These are phyloP conservation scores for Pantelozetes paolii DNA, from an alignment of 2,888 invertebrate species.

Conservation along the genomic window DNA sequence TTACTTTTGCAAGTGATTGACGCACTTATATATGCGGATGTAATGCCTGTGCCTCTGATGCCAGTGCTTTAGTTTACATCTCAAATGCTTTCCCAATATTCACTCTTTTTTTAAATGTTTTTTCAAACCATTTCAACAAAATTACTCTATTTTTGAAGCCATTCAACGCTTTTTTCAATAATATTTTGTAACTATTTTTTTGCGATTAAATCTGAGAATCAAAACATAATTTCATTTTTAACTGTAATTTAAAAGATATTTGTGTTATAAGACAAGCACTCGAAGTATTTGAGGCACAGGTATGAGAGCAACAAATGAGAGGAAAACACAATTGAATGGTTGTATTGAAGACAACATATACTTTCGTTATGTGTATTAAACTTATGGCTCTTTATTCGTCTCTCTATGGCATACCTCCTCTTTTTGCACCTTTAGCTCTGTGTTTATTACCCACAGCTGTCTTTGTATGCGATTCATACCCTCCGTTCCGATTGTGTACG, in stretches of 20 bases:
- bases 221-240: neutral
- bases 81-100: neutral
- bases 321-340: slow-evolving; percentile 7
- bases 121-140: too few species aligned
- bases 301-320: slow-evolving; percentile 32
- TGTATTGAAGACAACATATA: slow-evolving; percentile 9
- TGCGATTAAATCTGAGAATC: neutral
- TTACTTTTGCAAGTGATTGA: slow-evolving; percentile 19
- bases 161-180: neutral
- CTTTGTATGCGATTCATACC: slow-evolving; percentile 1
- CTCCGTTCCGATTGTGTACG: neutral
- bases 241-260: slow-evolving; percentile 1
- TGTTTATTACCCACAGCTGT: slow-evolving; percentile 28
- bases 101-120: too few species aligned
- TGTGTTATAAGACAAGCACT: neutral
- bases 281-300: slow-evolving; percentile 17
- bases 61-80: neutral
- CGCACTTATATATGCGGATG: slow-evolving; percentile 26
- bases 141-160: neutral
- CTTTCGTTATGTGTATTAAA: slow-evolving; percentile 4
- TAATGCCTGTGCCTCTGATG: neutral
- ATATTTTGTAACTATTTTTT: neutral
- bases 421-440: slow-evolving; percentile 27
- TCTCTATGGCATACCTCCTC: slow-evolving; percentile 13
- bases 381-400: slow-evolving; percentile 12